These are phyloP conservation scores for Machimus rusticus DNA, from an alignment of 2,888 invertebrate species.

Conservation along the genomic window DNA sequence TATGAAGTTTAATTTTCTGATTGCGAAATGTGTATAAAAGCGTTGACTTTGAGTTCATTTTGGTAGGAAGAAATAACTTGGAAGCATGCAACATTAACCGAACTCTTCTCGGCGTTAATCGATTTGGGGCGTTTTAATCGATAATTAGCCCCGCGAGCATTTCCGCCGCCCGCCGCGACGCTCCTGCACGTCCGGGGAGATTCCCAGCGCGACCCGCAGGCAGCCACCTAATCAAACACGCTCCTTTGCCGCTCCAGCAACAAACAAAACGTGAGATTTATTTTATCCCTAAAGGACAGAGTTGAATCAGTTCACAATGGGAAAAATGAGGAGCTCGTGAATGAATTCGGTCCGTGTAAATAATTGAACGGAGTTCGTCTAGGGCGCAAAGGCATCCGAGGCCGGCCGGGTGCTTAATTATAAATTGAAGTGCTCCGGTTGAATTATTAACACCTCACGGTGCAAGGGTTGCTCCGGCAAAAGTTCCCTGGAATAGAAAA, in stretches of 20 bases:
- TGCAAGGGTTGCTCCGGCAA: constrained; percentile 7
- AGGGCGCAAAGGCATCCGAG: constrained; percentile 6
- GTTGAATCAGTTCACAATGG: constrained; percentile 29
- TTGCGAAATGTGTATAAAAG: too few relatives aligned
- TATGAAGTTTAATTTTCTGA: too few relatives aligned
- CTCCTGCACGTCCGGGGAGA: neutral
- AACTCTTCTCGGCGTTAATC: neutral
- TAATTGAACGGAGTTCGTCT: constrained; percentile 27
- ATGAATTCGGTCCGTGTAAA: constrained; percentile 25
- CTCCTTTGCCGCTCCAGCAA: neutral
- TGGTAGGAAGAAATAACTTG: neutral
- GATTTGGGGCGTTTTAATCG: neutral
- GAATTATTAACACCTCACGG: constrained; percentile 36
- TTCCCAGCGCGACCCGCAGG: neutral
- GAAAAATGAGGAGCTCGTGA: constrained; percentile 4
- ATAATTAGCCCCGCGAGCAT: neutral
- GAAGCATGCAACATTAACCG: neutral
- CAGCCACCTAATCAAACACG: constrained; percentile 6
- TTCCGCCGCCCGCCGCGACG: neutral
- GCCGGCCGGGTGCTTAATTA: constrained; percentile 33
- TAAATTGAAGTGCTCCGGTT: constrained; percentile 32
- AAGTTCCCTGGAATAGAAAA: constrained; percentile 33
- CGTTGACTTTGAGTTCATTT: neutral
- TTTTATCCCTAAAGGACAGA: constrained; percentile 22
- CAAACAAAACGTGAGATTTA: constrained; percentile 1